A percentile compares a stretch with the other conserved stretches of the same genome.
Evolutionary conservation across 2,888 invertebrate species (phyloP).

Genomic region (Leucozona laternaria): DNA sequence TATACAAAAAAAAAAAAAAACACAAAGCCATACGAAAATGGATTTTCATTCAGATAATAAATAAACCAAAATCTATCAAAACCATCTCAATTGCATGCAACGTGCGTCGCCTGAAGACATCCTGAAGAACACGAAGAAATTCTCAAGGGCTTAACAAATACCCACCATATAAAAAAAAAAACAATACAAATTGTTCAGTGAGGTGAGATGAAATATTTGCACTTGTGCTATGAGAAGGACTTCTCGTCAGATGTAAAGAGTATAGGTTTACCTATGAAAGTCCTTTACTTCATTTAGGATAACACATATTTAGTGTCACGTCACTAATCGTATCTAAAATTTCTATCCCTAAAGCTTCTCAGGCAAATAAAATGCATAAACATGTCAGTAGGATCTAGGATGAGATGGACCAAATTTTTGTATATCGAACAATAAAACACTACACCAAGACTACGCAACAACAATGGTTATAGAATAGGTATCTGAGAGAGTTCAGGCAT

Average conservation of each 20-base stretch:
- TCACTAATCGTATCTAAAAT: not conserved
- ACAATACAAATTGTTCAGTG: not conserved
- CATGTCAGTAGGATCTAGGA: too few species aligned
- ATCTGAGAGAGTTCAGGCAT: not conserved
- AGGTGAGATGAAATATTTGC: not conserved
- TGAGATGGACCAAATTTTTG: too few species aligned
- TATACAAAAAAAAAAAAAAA: too few species aligned
- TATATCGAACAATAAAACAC: conserved; percentile 11
- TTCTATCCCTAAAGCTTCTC: not conserved
- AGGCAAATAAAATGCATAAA: conserved; percentile 17
- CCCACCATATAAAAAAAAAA: conserved; percentile 1
- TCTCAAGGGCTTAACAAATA: conserved; percentile 57
- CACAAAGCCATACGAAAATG: too few species aligned
- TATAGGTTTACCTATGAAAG: not conserved
- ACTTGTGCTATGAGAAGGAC: not conserved
- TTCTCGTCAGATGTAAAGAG: not conserved
- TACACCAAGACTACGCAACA: not conserved
- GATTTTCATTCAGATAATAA: too few species aligned
- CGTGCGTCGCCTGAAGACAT: not conserved
- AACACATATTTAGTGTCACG: not conserved
- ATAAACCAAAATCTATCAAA: conserved; percentile 64
- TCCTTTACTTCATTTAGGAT: not conserved
- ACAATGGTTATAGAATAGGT: not conserved
- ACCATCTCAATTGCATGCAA: conserved; percentile 50
- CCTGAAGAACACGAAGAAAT: not conserved